Conservation (phyloP, 2,797 vertebrate genomes). For the Diplodus puntazzo region DNA sequence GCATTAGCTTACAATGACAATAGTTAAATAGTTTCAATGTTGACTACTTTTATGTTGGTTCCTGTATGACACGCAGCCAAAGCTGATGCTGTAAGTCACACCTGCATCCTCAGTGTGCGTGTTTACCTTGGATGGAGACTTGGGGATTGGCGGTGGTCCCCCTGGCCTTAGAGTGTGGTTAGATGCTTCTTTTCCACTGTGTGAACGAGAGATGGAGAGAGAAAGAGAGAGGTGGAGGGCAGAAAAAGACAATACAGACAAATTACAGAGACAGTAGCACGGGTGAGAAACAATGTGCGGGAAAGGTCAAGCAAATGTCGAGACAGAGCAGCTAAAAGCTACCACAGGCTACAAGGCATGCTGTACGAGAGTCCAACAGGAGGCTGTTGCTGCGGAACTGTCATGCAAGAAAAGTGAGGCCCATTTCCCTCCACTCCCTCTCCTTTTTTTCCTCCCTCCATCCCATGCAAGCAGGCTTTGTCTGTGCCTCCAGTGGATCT, state of each 20-base stretch:
- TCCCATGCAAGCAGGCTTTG: constrained; percentile 75
- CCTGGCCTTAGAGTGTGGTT: constrained; percentile 92
- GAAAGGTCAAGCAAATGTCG: constrained; percentile 15
- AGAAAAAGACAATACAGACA: constrained; percentile 8
- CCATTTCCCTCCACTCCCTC: constrained; percentile 13
- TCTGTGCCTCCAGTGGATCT: constrained; percentile 38
- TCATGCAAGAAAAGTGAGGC: constrained; percentile 73
- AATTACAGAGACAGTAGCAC: constrained; percentile 20
- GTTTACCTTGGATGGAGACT: constrained; percentile 96
- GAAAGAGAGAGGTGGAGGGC: constrained; percentile 10
- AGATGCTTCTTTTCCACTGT: constrained; percentile 87
- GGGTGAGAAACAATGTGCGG: not conserved
- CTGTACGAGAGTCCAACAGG: constrained; percentile 48
- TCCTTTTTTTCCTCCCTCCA: not conserved
- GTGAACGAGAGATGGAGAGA: constrained; percentile 29
- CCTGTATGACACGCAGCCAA: not conserved
- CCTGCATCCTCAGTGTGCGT: not conserved
- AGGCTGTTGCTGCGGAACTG: constrained; percentile 45
- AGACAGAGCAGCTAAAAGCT: constrained; percentile 21
- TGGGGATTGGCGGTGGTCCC: constrained; percentile 90
- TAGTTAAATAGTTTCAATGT: no score
- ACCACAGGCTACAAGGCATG: constrained; percentile 61
- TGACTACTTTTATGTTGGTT: no score
- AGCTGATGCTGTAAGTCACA: not conserved
- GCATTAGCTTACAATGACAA: not conserved